A percentile compares a stretch with the other conserved stretches of the same genome.
phyloP scores from a whole-genome alignment of 2,888 invertebrate genomes.

The Eristalis tenax region DNA sequence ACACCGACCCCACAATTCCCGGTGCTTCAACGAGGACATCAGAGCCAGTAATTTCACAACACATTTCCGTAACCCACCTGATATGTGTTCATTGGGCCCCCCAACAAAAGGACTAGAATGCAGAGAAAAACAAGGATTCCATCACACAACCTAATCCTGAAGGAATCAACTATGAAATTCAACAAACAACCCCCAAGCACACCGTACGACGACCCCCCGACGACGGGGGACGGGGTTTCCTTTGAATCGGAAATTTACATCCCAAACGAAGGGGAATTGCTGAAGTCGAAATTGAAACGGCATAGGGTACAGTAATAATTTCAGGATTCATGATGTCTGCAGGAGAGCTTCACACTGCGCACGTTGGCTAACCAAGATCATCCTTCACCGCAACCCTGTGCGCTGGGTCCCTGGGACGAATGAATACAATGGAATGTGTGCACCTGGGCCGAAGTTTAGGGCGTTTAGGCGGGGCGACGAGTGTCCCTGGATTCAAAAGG shows the following conservation, averaged over 20 bases:
- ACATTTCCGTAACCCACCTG: conserved; percentile 64
- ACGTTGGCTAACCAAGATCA: neutral
- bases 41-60: conserved; percentile 47
- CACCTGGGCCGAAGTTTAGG: conserved; percentile 44
- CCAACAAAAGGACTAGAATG: neutral
- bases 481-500: conserved; percentile 25
- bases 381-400: conserved; percentile 24
- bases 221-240: neutral
- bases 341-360: neutral
- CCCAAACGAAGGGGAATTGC: conserved; percentile 34
- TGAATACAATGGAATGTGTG: conserved; percentile 59
- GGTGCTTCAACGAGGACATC: neutral
- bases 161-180: conserved; percentile 65
- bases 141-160: conserved; percentile 61
- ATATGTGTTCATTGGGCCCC: conserved; percentile 10
- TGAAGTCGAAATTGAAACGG: conserved; percentile 63
- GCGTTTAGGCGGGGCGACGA: neutral
- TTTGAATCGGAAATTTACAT: conserved; percentile 36
- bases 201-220: neutral
- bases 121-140: conserved; percentile 34
- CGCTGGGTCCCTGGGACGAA: conserved; percentile 14
- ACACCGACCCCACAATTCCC: neutral
- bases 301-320: conserved; percentile 64
- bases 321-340: conserved; percentile 58
- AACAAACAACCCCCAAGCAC: conserved; percentile 24